Evolutionary conservation across 2,888 invertebrate genomes (phyloP), one percentile per base, ranked within the genome.

Genomic region (Dicranocentrus wangi): DNA sequence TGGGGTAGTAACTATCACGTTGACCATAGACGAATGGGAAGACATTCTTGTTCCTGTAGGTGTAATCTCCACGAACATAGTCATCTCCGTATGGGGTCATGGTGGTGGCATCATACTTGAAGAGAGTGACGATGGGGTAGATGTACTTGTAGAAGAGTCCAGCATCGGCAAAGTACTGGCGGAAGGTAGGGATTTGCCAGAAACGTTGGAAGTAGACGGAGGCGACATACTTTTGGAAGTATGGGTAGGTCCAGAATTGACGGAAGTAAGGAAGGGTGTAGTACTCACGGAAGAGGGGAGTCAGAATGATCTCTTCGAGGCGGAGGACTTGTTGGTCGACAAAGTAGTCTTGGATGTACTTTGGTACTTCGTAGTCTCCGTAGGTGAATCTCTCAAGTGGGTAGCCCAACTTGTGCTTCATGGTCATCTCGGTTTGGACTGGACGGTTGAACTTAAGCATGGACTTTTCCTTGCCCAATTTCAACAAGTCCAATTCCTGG

Each of bases 81-180:
- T n/a, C 15, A 32, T 66, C 66, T 25, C 27, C 21, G 42, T 10
- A 28, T 3, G 32, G 3, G 55, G 17, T 53, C 28, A 53, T 60
- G 51, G 23, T 43, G 23, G 19, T 39, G 65, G 65, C 42, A 25
- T 71, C 55, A 55, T 61, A 63, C 55, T 79, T 71, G 68, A 78
- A 70, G 28, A 78, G 5, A n/a, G 19, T 25, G 58, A 79, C 66
- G 17, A 71, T 10, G 32, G 80, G 73, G 61, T 73, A 71, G 28
- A 82, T 65, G 81, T 82, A 82, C 53, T 79, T 82, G 82, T 82
- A 82, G 79, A 82, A 82, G 60, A 79, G 68, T 25, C 21, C 28
- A 27, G 82, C 79, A 71, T 58, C 75, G 25, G 68, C 32, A 60
- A 82, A 82, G 69, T 82, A 82, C 21, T 73, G 69, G 21, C 65